Evolutionary conservation across 2,888 invertebrate genomes (phyloP), one percentile per base, ranked within the genome.

Genomic region (Resseliella maxima): DNA sequence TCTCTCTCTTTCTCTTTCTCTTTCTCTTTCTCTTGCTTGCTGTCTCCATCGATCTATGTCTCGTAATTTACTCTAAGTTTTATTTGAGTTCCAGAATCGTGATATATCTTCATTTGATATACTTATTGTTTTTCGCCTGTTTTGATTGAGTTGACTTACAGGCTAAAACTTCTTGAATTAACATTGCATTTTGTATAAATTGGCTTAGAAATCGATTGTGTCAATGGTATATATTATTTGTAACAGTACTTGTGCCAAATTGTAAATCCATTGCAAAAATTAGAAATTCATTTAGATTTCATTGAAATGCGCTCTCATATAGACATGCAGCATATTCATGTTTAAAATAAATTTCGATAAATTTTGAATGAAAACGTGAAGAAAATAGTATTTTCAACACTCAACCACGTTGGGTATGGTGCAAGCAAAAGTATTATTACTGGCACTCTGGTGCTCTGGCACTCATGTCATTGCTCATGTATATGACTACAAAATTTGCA

Each of bases 401-500:
- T 1, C 31, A 15, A 8, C 31, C 31, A 72, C 15, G 72, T n/a
- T n/a, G n/a, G n/a, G 31, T 2, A 50, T 18, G 46, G n/a, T 31
- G 12, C 72, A 72, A 50, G 46, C 31, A 18, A 31, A 27, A 31
- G 15, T 12, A 72, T 18, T 18, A 27, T 35, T 1, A 72, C 2
- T 24, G 5, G 59, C 12, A 59, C 5, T 50, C 27, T 24, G 24
- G 59, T 27, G 24, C 12, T n/a, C 59, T 24, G 21, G 59, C 59
- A 59, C 59, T 59, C 59, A 10, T 59, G 59, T 24, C 59, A 59
- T 59, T 24, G n/a, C 31, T 72, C 72, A 72, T 31, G 31, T 72
- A 72, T 72, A 72, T 59, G 59, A 59, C 5, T 24, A 24, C 31
- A 12, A 72, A 72, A 72, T 72, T 72, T 72, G 72, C 72, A 72